Percentiles rank a stretch among this genome's conserved stretches.
Conservation (phyloP, 2,797 vertebrate species). For the Aulostomus chinensis region DNA sequence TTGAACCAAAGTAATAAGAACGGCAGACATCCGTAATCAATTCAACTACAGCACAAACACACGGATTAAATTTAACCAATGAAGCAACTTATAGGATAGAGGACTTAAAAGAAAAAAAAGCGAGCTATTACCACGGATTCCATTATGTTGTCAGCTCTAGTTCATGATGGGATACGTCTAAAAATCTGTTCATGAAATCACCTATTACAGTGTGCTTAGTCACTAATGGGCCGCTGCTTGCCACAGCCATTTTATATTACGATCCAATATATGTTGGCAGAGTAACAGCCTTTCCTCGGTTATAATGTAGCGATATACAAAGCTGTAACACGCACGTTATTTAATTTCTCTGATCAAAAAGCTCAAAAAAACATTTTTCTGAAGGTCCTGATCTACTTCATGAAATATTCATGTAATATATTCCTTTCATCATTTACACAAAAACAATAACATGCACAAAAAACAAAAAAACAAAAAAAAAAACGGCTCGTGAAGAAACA, state of each 20-base stretch:
- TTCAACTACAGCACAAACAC: too few species aligned
- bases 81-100: too few species aligned
- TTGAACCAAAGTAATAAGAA: slow-evolving; percentile 3
- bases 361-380: slow-evolving; percentile 45
- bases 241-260: slow-evolving; percentile 21
- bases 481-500: slow-evolving; percentile 56
- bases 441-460: slow-evolving; percentile 68
- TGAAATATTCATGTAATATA: slow-evolving; percentile 75
- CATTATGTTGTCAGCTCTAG: neutral
- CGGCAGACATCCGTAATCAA: too few species aligned
- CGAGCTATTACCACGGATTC: too few species aligned
- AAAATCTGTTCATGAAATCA: slow-evolving; percentile 18
- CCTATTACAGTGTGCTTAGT: slow-evolving; percentile 8
- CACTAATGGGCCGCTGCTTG: slow-evolving; percentile 26
- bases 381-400: slow-evolving; percentile 45
- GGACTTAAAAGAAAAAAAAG: too few species aligned
- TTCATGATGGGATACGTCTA: slow-evolving; percentile 5
- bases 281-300: slow-evolving; percentile 23
- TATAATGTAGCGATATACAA: slow-evolving; percentile 30
- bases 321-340: slow-evolving; percentile 27
- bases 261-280: slow-evolving; percentile 29
- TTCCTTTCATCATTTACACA: slow-evolving; percentile 68
- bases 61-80: too few species aligned
- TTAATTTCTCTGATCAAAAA: slow-evolving; percentile 55
- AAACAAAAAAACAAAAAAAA: slow-evolving; percentile 72